A percentile compares a stretch with the other conserved stretches of the same genome.
These are phyloP conservation scores for Luperina testacea DNA, from an alignment of 2,888 invertebrate species.

Conservation along the genomic window DNA sequence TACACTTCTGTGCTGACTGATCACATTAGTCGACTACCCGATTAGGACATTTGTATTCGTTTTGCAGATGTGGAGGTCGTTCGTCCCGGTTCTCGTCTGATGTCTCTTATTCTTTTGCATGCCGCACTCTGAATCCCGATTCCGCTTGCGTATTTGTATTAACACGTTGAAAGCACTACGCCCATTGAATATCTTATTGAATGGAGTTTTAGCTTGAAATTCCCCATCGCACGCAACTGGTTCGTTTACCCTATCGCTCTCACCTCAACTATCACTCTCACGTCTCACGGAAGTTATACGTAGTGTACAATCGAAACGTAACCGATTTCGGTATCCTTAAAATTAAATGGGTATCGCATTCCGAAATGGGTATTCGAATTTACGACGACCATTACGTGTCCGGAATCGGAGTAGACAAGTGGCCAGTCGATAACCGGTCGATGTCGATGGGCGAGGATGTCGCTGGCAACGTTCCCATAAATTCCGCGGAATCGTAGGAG, in stretches of 20 bases:
- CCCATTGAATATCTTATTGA: conserved; percentile 73
- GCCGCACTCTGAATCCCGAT: conserved; percentile 79
- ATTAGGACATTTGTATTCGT: conserved; percentile 86
- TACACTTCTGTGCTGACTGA: conserved; percentile 72
- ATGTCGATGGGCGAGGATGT: conserved; percentile 73
- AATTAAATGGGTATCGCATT: conserved; percentile 39
- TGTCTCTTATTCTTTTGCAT: conserved; percentile 82
- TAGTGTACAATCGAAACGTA: conserved; percentile 32
- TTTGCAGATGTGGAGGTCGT: conserved; percentile 85
- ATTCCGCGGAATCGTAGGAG: conserved; percentile 75
- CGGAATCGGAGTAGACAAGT: conserved; percentile 68
- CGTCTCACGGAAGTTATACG: conserved; percentile 35
- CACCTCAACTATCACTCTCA: conserved; percentile 39
- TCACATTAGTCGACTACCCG: conserved; percentile 75
- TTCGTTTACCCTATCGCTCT: conserved; percentile 46
- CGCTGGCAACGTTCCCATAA: conserved; percentile 80
- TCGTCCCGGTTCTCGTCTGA: conserved; percentile 88
- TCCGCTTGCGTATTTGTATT: conserved; percentile 83
- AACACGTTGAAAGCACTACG: conserved; percentile 82
- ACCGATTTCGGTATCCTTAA: conserved; percentile 41
- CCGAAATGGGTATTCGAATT: conserved; percentile 62
- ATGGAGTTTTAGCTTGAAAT: conserved; percentile 56
- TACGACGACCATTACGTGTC: conserved; percentile 65
- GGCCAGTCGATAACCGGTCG: conserved; percentile 75
- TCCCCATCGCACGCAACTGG: conserved; percentile 51